Base-by-base conservation (phyloP, 92 coral and sea anemone species). In the Pocillopora grandis region DNA sequence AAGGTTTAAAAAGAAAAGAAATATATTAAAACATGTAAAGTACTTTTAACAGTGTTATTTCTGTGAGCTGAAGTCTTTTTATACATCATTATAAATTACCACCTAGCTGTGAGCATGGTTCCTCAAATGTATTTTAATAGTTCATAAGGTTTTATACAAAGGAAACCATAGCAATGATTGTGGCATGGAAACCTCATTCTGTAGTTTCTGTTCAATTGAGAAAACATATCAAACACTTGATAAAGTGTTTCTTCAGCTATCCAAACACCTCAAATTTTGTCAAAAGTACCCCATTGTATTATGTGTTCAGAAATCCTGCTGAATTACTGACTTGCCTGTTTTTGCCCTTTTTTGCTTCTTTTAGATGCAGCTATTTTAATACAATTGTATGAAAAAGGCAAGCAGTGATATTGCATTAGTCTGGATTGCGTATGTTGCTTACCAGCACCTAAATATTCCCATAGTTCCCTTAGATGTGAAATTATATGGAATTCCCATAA, bases 191-290 rank as follows among this genome's bases (percentile, higher is more conserved):
- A 60, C 21, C 56, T 64, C 60, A 79, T 23, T 8, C 83, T 79
- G 60, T 79, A 42, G 72, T 60, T 62, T 79, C 60, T 64, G 42
- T 79, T 66, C 83, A 52, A 66, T 64, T 58, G 35, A 19, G 56
- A 64, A 62, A 79, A 36, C 71, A 79, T 79, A 72, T 49, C 31
- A 74, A 74, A 18, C 77, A 73, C 77, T 73, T 73, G 77, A 18
- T 73, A 52, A 68, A 68, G 62, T 73, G 77, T 73, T 55, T 73
- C 77, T 55, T 73, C 77, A 73, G 77, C 42, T 52, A 72, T n/a
- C 36, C 77, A 72, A 72, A 72, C 77, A 72, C 77, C 77, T 72
- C 77, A 72, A 48, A 72, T 52, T 74, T 74, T 74, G 78, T 56
- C 77, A 49, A 72, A 72, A 72, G 52, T 72, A 72, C 78, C 62